Conservation (phyloP, 2,888 invertebrate genomes). For the Dioctria linearis region DNA sequence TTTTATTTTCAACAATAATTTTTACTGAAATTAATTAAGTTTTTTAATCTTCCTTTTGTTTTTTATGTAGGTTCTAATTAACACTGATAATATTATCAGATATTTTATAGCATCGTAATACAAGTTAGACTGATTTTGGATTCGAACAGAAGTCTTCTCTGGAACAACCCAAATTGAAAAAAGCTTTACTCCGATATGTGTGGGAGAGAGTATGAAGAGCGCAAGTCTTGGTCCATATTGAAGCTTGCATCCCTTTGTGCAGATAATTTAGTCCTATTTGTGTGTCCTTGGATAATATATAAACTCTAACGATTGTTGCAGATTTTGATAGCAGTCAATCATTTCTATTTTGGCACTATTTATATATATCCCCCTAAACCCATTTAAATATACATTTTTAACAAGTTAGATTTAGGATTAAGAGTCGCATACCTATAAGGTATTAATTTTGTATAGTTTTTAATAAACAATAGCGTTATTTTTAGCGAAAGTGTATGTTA, state of each 20-base stretch:
- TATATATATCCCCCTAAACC: too few species aligned
- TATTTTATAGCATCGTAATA: conserved; percentile 43
- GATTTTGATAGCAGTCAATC: conserved; percentile 2
- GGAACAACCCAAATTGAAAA: conserved; percentile 38
- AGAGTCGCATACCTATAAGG: too few species aligned
- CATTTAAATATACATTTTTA: too few species aligned
- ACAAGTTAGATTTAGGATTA: too few species aligned
- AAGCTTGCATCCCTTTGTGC: conserved; percentile 20
- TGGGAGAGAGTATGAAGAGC: conserved; percentile 32
- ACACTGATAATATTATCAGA: conserved; percentile 16
- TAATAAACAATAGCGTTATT: too few species aligned
- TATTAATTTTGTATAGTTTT: too few species aligned
- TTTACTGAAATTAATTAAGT: neutral
- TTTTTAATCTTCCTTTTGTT: neutral
- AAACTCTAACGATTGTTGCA: neutral
- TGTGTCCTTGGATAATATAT: neutral
- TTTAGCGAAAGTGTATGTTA: too few species aligned
- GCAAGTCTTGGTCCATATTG: conserved; percentile 42
- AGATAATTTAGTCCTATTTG: conserved; percentile 17
- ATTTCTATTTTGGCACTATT: neutral
- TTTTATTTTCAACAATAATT: too few species aligned
- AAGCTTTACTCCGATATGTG: conserved; percentile 10
- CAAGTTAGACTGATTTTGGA: conserved; percentile 29
- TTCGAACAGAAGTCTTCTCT: conserved; percentile 24
- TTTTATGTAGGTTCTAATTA: neutral